A percentile compares a stretch with the other conserved stretches of the same genome.
Evolutionary conservation across 1,140 invertebrate species (phyloP).

Genomic region (Diabrotica undecimpunctata): DNA sequence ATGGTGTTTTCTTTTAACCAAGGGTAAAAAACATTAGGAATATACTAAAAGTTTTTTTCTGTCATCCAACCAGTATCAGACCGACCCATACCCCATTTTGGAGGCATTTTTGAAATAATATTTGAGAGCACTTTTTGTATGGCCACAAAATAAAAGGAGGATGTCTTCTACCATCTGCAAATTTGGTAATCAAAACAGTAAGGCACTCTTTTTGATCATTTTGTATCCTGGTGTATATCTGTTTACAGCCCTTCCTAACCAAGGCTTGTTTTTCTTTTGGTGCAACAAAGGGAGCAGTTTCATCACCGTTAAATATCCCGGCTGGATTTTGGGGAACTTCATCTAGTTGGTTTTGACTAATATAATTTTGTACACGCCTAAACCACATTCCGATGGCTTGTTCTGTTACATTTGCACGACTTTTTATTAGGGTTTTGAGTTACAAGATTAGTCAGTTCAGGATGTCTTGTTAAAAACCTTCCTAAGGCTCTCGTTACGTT

Average conservation of each 20-base stretch:
- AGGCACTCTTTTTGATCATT: slow-evolving; percentile 33
- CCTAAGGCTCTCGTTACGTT: no score
- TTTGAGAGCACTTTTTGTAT: slow-evolving; percentile 13
- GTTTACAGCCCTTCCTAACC: slow-evolving; percentile 35
- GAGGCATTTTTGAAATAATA: slow-evolving; percentile 22
- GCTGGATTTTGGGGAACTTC: no score
- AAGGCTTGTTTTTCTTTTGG: slow-evolving; percentile 39
- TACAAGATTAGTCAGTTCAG: no score
- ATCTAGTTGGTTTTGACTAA: no score
- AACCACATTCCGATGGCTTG: no score
- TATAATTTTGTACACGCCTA: no score
- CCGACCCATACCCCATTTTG: slow-evolving; percentile 35
- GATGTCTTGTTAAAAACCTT: no score
- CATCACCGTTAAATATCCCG: slow-evolving; percentile 47
- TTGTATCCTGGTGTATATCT: no score
- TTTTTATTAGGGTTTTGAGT: no score
- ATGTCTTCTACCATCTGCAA: slow-evolving; percentile 11
- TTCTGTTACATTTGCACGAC: no score
- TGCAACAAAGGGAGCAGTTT: slow-evolving; percentile 41
- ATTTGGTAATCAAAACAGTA: slow-evolving; percentile 15
- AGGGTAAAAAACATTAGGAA: slow-evolving; percentile 43
- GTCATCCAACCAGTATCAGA: slow-evolving; percentile 48
- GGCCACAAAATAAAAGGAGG: slow-evolving; percentile 22
- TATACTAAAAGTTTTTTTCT: slow-evolving; percentile 45
- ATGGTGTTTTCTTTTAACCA: slow-evolving; percentile 37